These are phyloP conservation scores for Noctuana brunneofusca DNA, from an alignment of 2,888 invertebrate genomes.

Conservation along the genomic window DNA sequence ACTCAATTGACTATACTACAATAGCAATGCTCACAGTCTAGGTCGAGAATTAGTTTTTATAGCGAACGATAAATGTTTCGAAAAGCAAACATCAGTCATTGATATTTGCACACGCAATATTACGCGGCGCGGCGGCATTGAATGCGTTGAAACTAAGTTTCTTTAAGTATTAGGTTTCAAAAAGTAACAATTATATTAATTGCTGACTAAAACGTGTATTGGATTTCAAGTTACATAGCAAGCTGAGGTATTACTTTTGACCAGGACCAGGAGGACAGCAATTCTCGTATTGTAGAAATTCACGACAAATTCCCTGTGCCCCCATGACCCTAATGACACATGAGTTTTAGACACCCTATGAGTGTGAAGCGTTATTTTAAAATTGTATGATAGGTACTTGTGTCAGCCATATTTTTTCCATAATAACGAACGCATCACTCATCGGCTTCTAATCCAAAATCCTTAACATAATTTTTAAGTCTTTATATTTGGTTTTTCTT, in stretches of 20 bases:
- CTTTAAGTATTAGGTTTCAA: neutral
- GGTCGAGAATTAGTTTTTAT: constrained; percentile 13
- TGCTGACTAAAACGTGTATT: neutral
- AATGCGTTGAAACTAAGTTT: constrained; percentile 16
- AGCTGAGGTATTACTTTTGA: neutral
- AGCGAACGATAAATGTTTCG: constrained; percentile 19
- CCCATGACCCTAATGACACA: too few species aligned
- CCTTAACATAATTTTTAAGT: too few species aligned
- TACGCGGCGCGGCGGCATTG: constrained; percentile 28
- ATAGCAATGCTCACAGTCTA: neutral
- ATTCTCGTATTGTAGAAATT: too few species aligned
- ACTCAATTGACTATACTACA: constrained; percentile 6
- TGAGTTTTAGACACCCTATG: too few species aligned
- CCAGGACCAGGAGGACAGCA: too few species aligned
- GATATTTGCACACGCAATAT: constrained; percentile 30
- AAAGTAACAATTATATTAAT: neutral
- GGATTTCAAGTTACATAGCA: neutral
- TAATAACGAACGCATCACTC: too few species aligned
- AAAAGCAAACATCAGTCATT: constrained; percentile 27
- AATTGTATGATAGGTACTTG: too few species aligned
- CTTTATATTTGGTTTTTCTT: too few species aligned
- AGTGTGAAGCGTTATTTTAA: too few species aligned
- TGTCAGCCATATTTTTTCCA: too few species aligned
- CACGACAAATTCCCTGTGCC: too few species aligned
- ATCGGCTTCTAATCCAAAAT: too few species aligned